Conservation (phyloP, 1,140 invertebrate genomes). For the Lasaia peninsularis region DNA sequence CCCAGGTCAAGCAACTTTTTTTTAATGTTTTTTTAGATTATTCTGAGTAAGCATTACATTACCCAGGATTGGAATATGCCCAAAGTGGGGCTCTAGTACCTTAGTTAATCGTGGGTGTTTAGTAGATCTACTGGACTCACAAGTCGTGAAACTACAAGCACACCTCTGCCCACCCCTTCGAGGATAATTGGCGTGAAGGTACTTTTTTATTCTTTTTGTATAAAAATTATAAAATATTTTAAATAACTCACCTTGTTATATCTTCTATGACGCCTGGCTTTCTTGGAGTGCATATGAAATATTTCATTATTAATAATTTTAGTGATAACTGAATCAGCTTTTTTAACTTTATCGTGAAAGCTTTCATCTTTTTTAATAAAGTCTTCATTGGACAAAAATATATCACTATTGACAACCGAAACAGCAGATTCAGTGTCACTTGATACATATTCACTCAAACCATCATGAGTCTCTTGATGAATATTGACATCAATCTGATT, state of each 20-base stretch:
- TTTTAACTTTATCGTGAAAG: conserved; percentile 23
- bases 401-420: conserved; percentile 2
- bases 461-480: conserved; percentile 34
- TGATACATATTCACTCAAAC: conserved; percentile 17
- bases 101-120: too few species aligned
- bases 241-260: conserved; percentile 45
- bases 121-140: too few species aligned
- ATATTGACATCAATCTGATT: conserved; percentile 32
- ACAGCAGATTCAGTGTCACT: conserved; percentile 27
- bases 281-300: conserved; percentile 41
- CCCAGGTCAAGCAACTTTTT: too few species aligned
- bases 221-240: too few species aligned
- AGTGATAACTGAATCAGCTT: conserved; percentile 50
- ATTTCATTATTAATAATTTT: conserved; percentile 55
- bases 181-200: too few species aligned
- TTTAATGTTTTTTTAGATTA: too few species aligned
- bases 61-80: too few species aligned
- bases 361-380: conserved; percentile 6
- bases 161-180: too few species aligned
- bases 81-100: too few species aligned
- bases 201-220: too few species aligned
- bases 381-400: neutral
- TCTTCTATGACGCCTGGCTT: conserved; percentile 32
- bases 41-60: too few species aligned
- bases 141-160: too few species aligned